Percentiles rank a stretch among this genome's conserved stretches.
Conservation (phyloP, 2,888 invertebrate species). For the Hyles lineata region DNA sequence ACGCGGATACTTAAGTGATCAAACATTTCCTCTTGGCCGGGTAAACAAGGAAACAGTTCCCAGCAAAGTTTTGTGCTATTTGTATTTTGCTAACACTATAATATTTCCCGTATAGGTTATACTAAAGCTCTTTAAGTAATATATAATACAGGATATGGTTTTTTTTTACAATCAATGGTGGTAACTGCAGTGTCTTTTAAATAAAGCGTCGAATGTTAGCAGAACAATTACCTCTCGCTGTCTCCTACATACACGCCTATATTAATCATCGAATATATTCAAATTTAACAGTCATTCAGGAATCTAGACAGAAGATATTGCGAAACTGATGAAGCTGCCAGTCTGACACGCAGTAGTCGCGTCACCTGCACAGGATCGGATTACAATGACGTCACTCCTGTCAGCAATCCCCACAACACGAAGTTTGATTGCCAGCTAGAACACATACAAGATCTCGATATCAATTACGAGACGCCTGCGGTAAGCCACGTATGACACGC, state of each 20-base stretch:
- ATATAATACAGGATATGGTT: not conserved
- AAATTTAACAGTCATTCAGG: too few species aligned
- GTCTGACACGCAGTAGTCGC: not conserved
- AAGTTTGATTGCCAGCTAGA: conserved; percentile 3
- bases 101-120: not conserved
- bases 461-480: conserved; percentile 6
- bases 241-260: too few species aligned
- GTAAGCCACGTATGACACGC: not conserved
- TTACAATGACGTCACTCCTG: not conserved
- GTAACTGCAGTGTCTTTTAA: too few species aligned
- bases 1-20: conserved; percentile 1
- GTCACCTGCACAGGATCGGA: conserved; percentile 3
- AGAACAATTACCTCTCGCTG: too few species aligned
- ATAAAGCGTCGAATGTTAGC: too few species aligned
- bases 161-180: too few species aligned
- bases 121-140: not conserved
- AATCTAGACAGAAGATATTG: not conserved
- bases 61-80: not conserved
- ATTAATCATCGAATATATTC: too few species aligned
- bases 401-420: not conserved
- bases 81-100: not conserved
- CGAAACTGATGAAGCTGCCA: not conserved
- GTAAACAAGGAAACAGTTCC: not conserved
- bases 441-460: not conserved
- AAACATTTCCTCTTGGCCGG: not conserved